These are phyloP conservation scores for Zygogramma bicolorata DNA, from an alignment of 2,888 invertebrate species.

Conservation along the genomic window DNA sequence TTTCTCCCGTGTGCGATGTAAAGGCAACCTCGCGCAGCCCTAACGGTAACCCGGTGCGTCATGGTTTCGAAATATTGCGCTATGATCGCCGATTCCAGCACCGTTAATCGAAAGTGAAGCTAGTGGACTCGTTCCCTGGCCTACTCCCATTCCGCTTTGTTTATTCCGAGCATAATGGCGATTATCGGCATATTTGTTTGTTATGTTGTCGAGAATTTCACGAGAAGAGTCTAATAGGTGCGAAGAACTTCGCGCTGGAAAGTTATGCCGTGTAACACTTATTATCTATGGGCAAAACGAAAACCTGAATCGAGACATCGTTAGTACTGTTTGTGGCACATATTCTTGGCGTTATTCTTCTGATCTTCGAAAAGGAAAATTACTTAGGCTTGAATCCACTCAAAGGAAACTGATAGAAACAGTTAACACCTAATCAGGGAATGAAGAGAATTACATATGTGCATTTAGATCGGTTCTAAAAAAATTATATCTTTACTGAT, in stretches of 20 bases:
- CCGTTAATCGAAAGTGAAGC: conserved; percentile 64
- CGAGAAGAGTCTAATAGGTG: conserved; percentile 1
- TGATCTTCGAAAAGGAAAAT: too few species aligned
- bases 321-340: too few species aligned
- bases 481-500: too few species aligned
- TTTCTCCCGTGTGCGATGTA: conserved; percentile 23
- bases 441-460: too few species aligned
- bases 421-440: too few species aligned
- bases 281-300: neutral
- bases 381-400: too few species aligned
- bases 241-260: neutral
- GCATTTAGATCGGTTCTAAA: too few species aligned
- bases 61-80: conserved; percentile 45
- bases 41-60: conserved; percentile 52
- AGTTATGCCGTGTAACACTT: neutral
- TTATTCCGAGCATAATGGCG: conserved; percentile 22
- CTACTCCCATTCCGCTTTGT: conserved; percentile 56
- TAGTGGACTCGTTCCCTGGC: conserved; percentile 61
- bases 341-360: too few species aligned
- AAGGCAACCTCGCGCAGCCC: conserved; percentile 36
- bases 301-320: neutral
- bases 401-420: too few species aligned
- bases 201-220: neutral
- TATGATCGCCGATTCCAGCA: conserved; percentile 45
- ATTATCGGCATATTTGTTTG: conserved; percentile 37